Percentiles rank a stretch among this genome's conserved stretches.
Conservation (phyloP, 2,113 vertebrate genomes). For the Pampusana beccarii region DNA sequence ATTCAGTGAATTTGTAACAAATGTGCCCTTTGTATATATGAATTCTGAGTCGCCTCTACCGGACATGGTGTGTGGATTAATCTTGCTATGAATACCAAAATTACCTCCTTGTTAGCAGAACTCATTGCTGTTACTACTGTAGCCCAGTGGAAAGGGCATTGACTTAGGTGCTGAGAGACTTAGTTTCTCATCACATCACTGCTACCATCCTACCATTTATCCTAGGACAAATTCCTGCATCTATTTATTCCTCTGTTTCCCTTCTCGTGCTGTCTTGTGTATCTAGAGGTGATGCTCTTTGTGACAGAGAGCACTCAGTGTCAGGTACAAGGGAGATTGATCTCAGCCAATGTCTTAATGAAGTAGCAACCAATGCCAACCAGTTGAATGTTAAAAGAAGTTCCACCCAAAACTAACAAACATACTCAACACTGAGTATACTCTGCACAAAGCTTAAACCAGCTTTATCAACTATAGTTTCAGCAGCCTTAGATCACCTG, state of each 20-base stretch:
- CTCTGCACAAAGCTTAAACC: background rate
- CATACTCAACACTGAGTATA: background rate
- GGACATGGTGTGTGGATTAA: slow-evolving; percentile 22
- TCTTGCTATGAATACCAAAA: slow-evolving; percentile 62
- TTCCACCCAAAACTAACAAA: background rate
- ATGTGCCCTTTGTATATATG: slow-evolving; percentile 48
- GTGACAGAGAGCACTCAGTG: background rate
- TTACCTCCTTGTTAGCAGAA: slow-evolving; percentile 27
- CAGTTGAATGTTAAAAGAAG: background rate
- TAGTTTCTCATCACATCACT: background rate
- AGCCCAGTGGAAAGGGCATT: slow-evolving; percentile 18
- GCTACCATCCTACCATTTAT: background rate
- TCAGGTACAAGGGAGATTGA: background rate
- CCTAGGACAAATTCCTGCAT: background rate
- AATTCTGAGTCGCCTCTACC: slow-evolving; percentile 17
- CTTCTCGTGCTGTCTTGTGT: background rate
- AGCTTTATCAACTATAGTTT: background rate
- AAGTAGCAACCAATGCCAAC: background rate
- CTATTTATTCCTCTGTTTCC: background rate
- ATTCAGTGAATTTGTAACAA: slow-evolving; percentile 50
- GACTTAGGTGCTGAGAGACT: background rate
- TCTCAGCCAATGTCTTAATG: background rate
- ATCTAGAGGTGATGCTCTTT: background rate
- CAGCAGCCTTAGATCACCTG: background rate
- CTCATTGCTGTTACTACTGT: slow-evolving; percentile 7